phyloP scores from a whole-genome alignment of 1,140 invertebrate species.

The Trypoxylus dichotomus region DNA sequence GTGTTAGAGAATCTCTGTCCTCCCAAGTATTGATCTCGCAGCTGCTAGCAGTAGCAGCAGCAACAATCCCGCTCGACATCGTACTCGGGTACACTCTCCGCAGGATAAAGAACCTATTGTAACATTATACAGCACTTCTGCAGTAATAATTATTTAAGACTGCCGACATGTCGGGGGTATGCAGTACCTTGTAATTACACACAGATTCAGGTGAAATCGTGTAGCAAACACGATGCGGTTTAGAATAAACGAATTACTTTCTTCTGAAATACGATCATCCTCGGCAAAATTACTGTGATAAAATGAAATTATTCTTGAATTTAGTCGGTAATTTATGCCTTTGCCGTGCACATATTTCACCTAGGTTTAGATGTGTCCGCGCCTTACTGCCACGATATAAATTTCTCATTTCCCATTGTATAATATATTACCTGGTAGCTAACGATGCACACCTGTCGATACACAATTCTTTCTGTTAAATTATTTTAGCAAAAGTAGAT shows the following conservation, averaged over 20 bases:
- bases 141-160: slow-evolving; percentile 1
- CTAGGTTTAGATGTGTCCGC: background rate
- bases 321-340: background rate
- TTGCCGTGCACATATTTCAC: background rate
- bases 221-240: background rate
- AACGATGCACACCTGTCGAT: background rate
- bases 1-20: background rate
- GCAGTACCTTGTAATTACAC: background rate
- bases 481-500: background rate
- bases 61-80: background rate
- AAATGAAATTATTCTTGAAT: background rate
- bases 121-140: background rate
- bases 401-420: background rate
- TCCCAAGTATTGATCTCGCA: background rate
- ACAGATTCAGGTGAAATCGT: background rate
- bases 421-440: background rate
- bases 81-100: background rate
- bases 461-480: background rate
- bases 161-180: background rate
- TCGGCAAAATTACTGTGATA: background rate
- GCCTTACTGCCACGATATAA: background rate
- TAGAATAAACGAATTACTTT: background rate
- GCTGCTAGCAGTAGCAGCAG: background rate
- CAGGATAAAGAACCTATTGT: background rate
- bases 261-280: background rate